Percentiles rank a stretch among this genome's conserved stretches.
Conservation (phyloP, 2,888 invertebrate genomes). For the Meloe dianella region DNA sequence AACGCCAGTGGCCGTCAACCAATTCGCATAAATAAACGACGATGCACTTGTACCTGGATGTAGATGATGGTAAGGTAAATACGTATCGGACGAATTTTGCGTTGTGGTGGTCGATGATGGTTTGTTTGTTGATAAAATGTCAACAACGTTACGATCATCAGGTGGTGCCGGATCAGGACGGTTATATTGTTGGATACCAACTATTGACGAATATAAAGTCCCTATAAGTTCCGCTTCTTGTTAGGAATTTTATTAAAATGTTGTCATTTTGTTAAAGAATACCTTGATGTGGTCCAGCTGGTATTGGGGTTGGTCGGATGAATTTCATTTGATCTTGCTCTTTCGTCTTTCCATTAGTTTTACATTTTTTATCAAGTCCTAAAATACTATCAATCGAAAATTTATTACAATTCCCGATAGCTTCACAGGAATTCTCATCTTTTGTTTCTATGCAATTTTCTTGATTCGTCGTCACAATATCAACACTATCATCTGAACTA, state of each 20-base stretch:
- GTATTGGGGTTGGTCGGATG: conserved; percentile 53
- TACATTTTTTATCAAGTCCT: conserved; percentile 44
- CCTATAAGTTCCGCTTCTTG: conserved; percentile 40
- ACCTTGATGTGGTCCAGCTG: conserved; percentile 37
- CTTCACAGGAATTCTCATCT: conserved; percentile 36
- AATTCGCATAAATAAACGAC: conserved; percentile 54
- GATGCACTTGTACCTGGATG: conserved; percentile 48
- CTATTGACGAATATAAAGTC: conserved; percentile 51
- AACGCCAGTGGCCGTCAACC: conserved; percentile 46
- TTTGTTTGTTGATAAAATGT: conserved; percentile 43
- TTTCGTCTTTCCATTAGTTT: conserved; percentile 27
- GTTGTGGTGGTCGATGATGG: conserved; percentile 23
- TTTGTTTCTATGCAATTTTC: conserved; percentile 38
- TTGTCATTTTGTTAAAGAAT: conserved; percentile 4
- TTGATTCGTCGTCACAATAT: conserved; percentile 46
- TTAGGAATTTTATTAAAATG: conserved; percentile 6
- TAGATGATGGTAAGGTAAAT: conserved; percentile 49
- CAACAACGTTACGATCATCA: conserved; percentile 50
- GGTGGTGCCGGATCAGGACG: conserved; percentile 49
- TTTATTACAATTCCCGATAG: conserved; percentile 45
- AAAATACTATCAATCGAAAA: conserved; percentile 59
- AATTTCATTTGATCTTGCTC: conserved; percentile 45
- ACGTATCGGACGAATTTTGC: conserved; percentile 38
- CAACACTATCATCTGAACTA: conserved; percentile 48
- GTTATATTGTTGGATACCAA: conserved; percentile 51